Evolutionary conservation across 2,888 invertebrate genomes (phyloP).

Genomic region (Fissipunctia ypsillon): DNA sequence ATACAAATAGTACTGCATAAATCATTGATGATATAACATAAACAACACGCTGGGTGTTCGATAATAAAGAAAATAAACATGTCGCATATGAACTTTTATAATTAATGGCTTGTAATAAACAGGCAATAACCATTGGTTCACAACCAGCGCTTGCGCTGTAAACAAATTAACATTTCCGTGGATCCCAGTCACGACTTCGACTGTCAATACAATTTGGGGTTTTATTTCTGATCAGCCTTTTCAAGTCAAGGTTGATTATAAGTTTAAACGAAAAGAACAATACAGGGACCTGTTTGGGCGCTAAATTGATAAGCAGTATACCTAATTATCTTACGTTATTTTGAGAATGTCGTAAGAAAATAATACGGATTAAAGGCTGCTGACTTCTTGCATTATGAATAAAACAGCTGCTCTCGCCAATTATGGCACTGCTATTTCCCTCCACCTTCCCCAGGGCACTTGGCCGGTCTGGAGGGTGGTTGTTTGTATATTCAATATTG

Average conservation of each 20-base stretch:
- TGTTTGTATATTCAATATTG: slow-evolving; percentile 27
- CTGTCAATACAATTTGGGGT: slow-evolving; percentile 47
- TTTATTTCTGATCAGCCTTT: slow-evolving; percentile 8
- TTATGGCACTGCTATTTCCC: slow-evolving; percentile 31
- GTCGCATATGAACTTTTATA: slow-evolving; percentile 62
- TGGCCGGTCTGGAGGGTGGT: slow-evolving; percentile 11
- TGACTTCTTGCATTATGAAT: background rate
- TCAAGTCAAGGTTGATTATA: slow-evolving; percentile 1
- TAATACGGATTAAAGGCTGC: background rate
- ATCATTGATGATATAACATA: slow-evolving; percentile 60
- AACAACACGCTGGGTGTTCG: slow-evolving; percentile 61
- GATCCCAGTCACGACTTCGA: slow-evolving; percentile 45
- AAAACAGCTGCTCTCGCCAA: slow-evolving; percentile 30
- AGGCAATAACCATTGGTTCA: slow-evolving; percentile 53
- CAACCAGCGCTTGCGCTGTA: slow-evolving; percentile 41
- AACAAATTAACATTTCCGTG: slow-evolving; percentile 56
- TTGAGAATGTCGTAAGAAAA: slow-evolving; percentile 9
- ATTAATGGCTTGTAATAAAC: slow-evolving; percentile 63
- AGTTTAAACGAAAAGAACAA: slow-evolving; percentile 12
- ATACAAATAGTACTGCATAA: slow-evolving; percentile 56
- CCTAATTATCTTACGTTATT: background rate
- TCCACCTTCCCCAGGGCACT: slow-evolving; percentile 23
- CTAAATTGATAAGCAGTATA: background rate
- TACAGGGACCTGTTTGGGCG: background rate
- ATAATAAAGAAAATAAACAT: slow-evolving; percentile 62